phyloP scores from a whole-genome alignment of 2,888 invertebrate species.

The Adela reaumurella region DNA sequence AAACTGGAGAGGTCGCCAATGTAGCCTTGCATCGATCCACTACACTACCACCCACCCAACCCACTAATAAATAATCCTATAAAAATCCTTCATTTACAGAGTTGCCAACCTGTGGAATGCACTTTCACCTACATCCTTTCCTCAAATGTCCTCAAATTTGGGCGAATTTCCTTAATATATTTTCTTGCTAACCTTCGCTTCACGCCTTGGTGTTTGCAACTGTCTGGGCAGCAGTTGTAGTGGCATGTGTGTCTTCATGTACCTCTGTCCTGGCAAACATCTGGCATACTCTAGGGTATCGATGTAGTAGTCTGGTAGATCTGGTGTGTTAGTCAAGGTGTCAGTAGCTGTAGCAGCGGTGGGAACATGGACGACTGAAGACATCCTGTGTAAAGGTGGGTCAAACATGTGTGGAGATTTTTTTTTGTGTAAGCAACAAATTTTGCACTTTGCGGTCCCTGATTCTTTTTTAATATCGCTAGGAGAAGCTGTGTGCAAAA shows the following conservation, averaged over 20 bases:
- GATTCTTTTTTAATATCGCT: no score
- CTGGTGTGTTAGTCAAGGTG: conserved; percentile 16
- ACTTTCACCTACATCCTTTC: no score
- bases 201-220: not conserved
- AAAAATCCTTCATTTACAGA: no score
- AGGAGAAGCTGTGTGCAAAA: no score
- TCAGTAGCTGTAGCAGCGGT: conserved; percentile 22
- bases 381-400: no score
- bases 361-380: conserved; percentile 21
- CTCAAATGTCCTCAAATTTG: no score
- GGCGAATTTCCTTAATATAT: no score
- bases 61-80: no score
- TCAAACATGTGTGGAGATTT: no score
- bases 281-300: conserved; percentile 13
- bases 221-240: conserved; percentile 25
- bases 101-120: no score
- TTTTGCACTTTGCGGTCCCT: no score
- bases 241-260: conserved; percentile 50
- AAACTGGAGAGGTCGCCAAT: not conserved
- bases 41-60: not conserved
- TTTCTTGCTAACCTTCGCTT: conserved; percentile 9
- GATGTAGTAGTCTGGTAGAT: conserved; percentile 16
- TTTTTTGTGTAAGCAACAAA: no score
- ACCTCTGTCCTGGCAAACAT: conserved; percentile 24
- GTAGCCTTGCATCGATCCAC: not conserved